Evolutionary conservation across 2,888 invertebrate genomes (phyloP), one percentile per base, ranked within the genome.

Genomic region (Odontomyia ornata): DNA sequence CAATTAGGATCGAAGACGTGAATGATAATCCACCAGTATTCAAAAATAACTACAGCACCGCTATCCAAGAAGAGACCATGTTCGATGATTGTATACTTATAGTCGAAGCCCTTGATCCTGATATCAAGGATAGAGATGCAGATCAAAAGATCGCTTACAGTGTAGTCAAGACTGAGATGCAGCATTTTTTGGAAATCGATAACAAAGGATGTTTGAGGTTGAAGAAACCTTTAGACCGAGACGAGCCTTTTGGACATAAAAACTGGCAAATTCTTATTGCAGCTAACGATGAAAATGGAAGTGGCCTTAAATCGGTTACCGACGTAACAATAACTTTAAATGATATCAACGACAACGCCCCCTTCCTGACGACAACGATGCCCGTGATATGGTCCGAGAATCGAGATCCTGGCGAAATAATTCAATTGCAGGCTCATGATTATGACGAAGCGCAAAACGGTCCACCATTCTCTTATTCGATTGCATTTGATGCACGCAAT

Each of bases 301-400:
- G 90, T 18, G 91, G 91, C 25, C 86, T 89, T 0, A 88, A 91
- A 77, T 89, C 90, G 0, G 90, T 90, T 1, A 91, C 91, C 0
- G 91, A 92, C 82, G 93, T 95, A 27, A 93, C 89, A 62, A 88
- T 93, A 79, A 89, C 89, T 79, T 84, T 93, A 28, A 89, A 89
- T 3, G 98, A 98, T 83, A 94, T 97, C 82, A 99, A 99, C 85
- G 98, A 99, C 85, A 98, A 98, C 85, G 94, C 95, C 0, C 98
- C 98, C 0, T 93, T 92, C 84, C 89, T 96, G 78, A 93, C 93
- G 57, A 94, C 93, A 83, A 90, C 90, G 2, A 92, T 93, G 85
- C 93, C 93, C 0, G 93, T 95, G 0, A 91, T 95, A 30, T 96
- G 95, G 95, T 89, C 90, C 81, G 96, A 96, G 87, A 94, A 94